Evolutionary conservation across 1,140 invertebrate species (phyloP), one percentile per base, ranked within the genome.

Genomic region (Magallana ariakensis): DNA sequence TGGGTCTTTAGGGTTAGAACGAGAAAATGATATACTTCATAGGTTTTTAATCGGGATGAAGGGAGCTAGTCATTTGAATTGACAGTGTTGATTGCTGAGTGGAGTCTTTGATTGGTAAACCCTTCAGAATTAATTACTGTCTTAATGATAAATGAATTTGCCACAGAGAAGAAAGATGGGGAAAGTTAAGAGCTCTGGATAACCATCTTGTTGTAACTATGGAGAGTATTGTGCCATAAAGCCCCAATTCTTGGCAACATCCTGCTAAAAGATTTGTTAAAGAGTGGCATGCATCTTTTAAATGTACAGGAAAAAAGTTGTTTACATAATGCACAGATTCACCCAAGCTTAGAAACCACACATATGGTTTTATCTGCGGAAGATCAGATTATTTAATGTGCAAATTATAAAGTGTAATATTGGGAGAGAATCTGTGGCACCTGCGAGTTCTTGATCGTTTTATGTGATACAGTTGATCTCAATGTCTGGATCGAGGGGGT

Each of bases 371-470:
- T 75, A 75, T 75, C 66, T 75, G 66, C 66, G 9, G 22, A 19
- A 75, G 33, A 75, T 75, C 66, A 75, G 66, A 75, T 22, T 26
- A 26, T 75, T 75, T 75, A 75, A 26, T 75, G 66, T 75, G 66
- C 66, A 75, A 75, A 75, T 75, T 75, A 75, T 75, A 75, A 75
- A 75, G 66, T 75, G 66, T 75, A 75, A 75, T 75, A 75, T 75
- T 75, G 66, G 33, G 22, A 75, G 22, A 33, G 22, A 75, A 75
- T 75, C 66, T 33, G 66, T 75, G 33, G 66, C 66, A 75, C 66
- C 66, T 75, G 66, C 66, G 33, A 33, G 66, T 13, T 19, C 66
- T 75, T 75, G 22, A 26, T 75, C 9, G 19, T 75, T 75, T 75
- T 75, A 75, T 75, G 66, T 75, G 66, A 75, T 75, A 75, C 22